A percentile compares a stretch with the other conserved stretches of the same genome.
Evolutionary conservation across 2,888 invertebrate genomes (phyloP).

Genomic region (Ectemnius lituratus): DNA sequence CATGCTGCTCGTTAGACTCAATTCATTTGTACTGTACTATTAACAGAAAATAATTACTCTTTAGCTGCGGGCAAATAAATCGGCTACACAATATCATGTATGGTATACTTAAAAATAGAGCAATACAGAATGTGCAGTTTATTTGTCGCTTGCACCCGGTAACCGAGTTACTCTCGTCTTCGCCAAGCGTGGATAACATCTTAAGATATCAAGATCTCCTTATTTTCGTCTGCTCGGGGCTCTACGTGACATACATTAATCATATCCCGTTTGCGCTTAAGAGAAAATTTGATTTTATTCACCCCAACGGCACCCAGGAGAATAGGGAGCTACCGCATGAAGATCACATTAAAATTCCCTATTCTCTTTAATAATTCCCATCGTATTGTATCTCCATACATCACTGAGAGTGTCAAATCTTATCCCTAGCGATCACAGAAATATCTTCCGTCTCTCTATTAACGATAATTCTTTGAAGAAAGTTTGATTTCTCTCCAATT

Average conservation of each 20-base stretch:
- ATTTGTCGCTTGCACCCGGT: constrained; percentile 23
- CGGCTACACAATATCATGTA: neutral
- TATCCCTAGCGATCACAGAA: neutral
- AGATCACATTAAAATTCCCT: constrained; percentile 44
- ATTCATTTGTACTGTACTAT: constrained; percentile 17
- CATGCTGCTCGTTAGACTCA: constrained; percentile 37
- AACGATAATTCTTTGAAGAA: too few relatives aligned
- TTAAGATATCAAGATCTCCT: constrained; percentile 41
- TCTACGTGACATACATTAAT: constrained; percentile 62
- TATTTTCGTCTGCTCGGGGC: constrained; percentile 49
- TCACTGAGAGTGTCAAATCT: neutral
- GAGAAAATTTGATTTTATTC: constrained; percentile 62
- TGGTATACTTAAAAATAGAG: neutral
- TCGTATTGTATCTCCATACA: constrained; percentile 1
- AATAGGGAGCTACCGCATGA: constrained; percentile 18
- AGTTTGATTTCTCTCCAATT: too few relatives aligned
- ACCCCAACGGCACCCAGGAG: constrained; percentile 30
- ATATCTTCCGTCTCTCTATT: too few relatives aligned
- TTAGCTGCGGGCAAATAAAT: too few relatives aligned
- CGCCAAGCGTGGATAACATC: constrained; percentile 45
- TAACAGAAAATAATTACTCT: neutral
- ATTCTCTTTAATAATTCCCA: constrained; percentile 30
- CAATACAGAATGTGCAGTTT: constrained; percentile 31
- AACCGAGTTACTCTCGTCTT: constrained; percentile 30
- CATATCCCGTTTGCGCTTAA: constrained; percentile 51